phyloP scores from a whole-genome alignment of 2,888 invertebrate genomes.

The Dastarcus helophoroides region DNA sequence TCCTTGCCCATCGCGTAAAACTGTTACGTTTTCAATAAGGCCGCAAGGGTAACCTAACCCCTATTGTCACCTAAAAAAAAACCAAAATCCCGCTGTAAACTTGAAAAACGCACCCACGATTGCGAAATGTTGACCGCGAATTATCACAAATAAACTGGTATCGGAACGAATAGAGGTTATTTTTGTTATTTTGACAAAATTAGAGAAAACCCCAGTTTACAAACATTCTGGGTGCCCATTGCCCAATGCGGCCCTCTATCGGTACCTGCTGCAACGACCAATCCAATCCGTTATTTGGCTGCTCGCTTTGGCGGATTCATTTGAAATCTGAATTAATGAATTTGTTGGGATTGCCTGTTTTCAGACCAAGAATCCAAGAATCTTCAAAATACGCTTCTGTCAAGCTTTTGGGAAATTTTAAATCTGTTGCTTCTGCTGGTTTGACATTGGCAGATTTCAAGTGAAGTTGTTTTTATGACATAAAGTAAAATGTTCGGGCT shows the following conservation, averaged over 20 bases:
- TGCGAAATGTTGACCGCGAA: conserved; percentile 15
- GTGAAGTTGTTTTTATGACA: no score
- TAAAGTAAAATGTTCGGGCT: no score
- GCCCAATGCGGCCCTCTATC: conserved; percentile 37
- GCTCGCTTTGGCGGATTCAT: conserved; percentile 10
- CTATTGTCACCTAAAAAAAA: conserved; percentile 26
- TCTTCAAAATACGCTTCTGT: no score
- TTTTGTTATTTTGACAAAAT: conserved; percentile 33
- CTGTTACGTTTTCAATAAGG: conserved; percentile 30
- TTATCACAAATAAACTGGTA: conserved; percentile 6
- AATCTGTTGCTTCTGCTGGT: no score
- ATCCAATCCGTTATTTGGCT: no score
- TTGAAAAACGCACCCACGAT: conserved; percentile 13
- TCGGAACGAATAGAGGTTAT: conserved; percentile 11
- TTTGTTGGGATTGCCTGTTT: no score
- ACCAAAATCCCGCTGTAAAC: background rate
- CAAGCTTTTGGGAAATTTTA: no score
- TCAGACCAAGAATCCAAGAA: no score
- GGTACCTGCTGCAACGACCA: conserved; percentile 25
- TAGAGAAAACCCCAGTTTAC: conserved; percentile 41
- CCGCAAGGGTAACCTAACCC: conserved; percentile 39
- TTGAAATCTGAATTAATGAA: no score
- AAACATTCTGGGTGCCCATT: conserved; percentile 40
- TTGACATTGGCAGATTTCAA: no score
- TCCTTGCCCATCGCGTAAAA: no score